Evolutionary conservation across 2,888 invertebrate genomes (phyloP), one percentile per base, ranked within the genome.

Genomic region (Melanotus villosus): DNA sequence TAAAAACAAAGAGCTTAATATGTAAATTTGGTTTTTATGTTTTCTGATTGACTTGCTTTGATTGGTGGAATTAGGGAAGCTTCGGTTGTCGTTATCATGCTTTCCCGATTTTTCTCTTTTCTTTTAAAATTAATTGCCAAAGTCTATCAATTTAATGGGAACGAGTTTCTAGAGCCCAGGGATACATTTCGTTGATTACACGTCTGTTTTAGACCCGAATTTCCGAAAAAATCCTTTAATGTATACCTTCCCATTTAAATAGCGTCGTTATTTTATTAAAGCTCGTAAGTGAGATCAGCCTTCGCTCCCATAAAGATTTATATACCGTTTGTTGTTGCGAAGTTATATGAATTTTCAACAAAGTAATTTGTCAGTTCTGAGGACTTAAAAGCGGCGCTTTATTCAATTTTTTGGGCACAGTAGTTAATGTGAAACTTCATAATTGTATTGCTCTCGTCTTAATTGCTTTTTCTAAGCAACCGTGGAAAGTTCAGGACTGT

Each of bases 401-500:
- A 14, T 4, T 41, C 14, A n/a, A 4, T 50, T n/a, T 52, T 30
- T 52, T 52, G 30, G 52, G 7, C 12, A 26, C 4, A 9, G 45
- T 26, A 26, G 21, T 18, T 32, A 52, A 52, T 52, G n/a, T 10
- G 18, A 45, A 58, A 47, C 56, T 47, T 23, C 58, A 63, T 58
- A 52, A 60, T 54, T 50, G 43, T 36, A 41, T 32, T 1, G 57
- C 50, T 38, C 52, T 41, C 18, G 7, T 34, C 47, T 52, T 58
- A 58, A 58, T 58, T 58, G 32, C 21, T 26, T 63, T 73, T 58
- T 43, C 12, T 34, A 23, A 23, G 26, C 21, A 16, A 14, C 12
- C 18, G 19, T 10, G 2, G 7, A 36, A 56, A 56, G 56, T 56
- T 56, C 21, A 3, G 2, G 16, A 30, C 4, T 36, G 54, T 54